Evolutionary conservation across 2,888 invertebrate species (phyloP), one percentile per base, ranked within the genome.

Genomic region (Mythimna pallens): DNA sequence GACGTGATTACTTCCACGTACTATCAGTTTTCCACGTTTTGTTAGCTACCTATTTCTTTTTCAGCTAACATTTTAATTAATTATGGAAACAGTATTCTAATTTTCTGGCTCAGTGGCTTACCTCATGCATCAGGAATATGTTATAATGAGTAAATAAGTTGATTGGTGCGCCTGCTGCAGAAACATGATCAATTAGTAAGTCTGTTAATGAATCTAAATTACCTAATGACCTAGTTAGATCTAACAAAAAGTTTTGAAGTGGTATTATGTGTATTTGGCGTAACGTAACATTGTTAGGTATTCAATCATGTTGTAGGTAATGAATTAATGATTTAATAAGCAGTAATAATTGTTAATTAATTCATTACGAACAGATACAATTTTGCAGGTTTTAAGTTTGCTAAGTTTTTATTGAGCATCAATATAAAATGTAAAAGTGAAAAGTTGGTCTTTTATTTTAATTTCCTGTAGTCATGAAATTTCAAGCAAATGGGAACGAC

Each of bases 401-500:
- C 78, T 82, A 82, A 61, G 70, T 68, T 85, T 81, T 69, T 65
- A 74, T 77, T 81, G 73, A 84, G 72, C 84, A 65, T 79, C 64
- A 58, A 57, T 71, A 81, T 76, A 84, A 81, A 81, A 76, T 83
- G 68, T 83, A 66, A 79, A 83, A 73, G 22, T 70, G 34, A 58
- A 61, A 12, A 34, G 0, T 54, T 72, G 65, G 62, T 74, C 71
- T 81, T 82, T 83, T 72, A 68, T 81, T 83, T 73, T 67, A 36
- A 52, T 20, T 63, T 57, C 55, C 50, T 47, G 3, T 20, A 40
- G 10, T 43, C 62, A 54, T 72, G 52, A 54, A 71, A 1, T 30
- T 54, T 54, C 8, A 40, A 50, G 12, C 14, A 22, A 57, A 1
- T 30, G 3, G 30, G 1, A 30, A 30, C 30, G 30, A 30, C 30